Percentiles rank a stretch among this genome's conserved stretches.
Evolutionary conservation across 2,888 invertebrate species (phyloP).

Genomic region (Monochamus alternatus): DNA sequence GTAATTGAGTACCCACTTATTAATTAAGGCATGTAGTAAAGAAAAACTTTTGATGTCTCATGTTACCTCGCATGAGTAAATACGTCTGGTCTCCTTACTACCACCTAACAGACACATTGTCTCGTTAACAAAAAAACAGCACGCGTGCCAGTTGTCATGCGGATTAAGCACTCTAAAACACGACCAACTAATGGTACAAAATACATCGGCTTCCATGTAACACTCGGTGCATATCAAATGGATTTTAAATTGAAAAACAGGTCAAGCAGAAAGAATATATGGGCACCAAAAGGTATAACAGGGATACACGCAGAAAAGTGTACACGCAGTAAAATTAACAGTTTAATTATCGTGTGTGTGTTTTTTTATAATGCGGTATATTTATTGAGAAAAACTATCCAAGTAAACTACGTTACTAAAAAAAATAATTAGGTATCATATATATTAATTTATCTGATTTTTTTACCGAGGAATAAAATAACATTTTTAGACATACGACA

Average conservation of each 20-base stretch:
- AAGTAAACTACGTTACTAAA: too few relatives aligned
- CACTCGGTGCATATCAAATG: conserved; percentile 36
- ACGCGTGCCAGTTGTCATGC: conserved; percentile 27
- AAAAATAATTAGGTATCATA: too few relatives aligned
- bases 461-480: too few relatives aligned
- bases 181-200: conserved; percentile 25
- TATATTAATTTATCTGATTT: too few relatives aligned
- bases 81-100: not conserved
- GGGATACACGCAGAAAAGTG: not conserved
- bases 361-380: too few relatives aligned
- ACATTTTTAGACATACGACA: too few relatives aligned
- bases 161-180: conserved; percentile 28
- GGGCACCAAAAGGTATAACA: not conserved
- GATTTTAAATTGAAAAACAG: conserved; percentile 25
- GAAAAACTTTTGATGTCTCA: too few relatives aligned
- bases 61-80: too few relatives aligned
- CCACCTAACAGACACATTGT: not conserved
- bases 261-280: conserved; percentile 8
- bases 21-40: too few relatives aligned
- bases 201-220: conserved; percentile 6
- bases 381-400: too few relatives aligned
- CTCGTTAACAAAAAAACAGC: conserved; percentile 6
- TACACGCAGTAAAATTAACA: not conserved
- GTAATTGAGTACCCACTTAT: too few relatives aligned
- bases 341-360: not conserved